These are phyloP conservation scores for Spea bombifrons DNA, from an alignment of 2,113 vertebrate species.

Conservation along the genomic window DNA sequence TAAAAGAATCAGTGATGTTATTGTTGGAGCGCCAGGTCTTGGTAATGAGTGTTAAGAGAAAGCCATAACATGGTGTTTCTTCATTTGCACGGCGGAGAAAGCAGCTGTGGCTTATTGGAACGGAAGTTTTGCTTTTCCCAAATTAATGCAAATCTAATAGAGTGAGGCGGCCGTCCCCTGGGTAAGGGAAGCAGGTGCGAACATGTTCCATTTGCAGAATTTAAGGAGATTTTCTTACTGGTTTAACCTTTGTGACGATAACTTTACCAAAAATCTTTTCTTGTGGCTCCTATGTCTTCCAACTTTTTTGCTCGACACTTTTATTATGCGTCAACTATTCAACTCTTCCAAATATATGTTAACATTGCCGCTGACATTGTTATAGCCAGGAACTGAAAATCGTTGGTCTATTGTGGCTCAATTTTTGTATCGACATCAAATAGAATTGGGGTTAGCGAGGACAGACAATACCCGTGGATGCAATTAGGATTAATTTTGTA, in stretches of 20 bases:
- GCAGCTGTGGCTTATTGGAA: slow-evolving; percentile 21
- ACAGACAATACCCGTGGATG: no score
- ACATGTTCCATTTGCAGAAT: background rate
- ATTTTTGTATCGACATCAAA: no score
- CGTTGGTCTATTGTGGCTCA: no score
- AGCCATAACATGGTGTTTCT: background rate
- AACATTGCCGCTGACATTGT: no score
- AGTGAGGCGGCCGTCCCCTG: slow-evolving; percentile 22
- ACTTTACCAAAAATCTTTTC: background rate
- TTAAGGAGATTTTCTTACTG: background rate
- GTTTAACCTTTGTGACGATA: background rate
- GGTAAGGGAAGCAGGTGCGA: slow-evolving; percentile 26
- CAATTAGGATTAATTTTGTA: no score
- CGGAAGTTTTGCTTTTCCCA: slow-evolving; percentile 12
- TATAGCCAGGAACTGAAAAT: no score
- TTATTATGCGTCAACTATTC: no score
- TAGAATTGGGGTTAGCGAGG: no score
- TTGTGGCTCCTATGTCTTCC: background rate
- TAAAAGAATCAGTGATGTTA: background rate
- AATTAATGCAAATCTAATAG: slow-evolving; percentile 47
- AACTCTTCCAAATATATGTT: no score
- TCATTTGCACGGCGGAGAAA: background rate
- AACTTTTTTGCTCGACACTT: no score
- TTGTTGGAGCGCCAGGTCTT: background rate
- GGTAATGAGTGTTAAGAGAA: background rate